Evolutionary conservation across 2,888 invertebrate species (phyloP).

Genomic region (Nomada ruficornis): DNA sequence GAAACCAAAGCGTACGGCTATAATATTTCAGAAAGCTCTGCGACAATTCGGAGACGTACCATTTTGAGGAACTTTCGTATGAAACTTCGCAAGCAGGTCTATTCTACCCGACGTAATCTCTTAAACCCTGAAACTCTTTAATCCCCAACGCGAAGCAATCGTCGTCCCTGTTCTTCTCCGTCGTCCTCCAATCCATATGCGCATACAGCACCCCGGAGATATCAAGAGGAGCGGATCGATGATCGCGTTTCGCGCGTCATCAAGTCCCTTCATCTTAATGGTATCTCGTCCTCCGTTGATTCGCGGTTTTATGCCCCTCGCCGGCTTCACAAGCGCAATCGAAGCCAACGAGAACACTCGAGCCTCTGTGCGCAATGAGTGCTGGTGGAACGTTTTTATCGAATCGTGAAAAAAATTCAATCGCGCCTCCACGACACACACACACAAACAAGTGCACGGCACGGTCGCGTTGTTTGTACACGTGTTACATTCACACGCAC

Average conservation of each 20-base stretch:
- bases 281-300: constrained; percentile 32
- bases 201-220: too few species aligned
- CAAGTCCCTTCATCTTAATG: constrained; percentile 24
- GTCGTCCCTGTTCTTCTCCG: background rate
- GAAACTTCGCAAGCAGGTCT: too few species aligned
- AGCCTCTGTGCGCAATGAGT: constrained; percentile 16
- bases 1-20: too few species aligned
- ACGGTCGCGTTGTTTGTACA: constrained; percentile 11
- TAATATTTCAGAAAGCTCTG: too few species aligned
- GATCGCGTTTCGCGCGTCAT: constrained; percentile 28
- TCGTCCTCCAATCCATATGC: too few species aligned
- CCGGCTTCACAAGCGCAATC: constrained; percentile 26
- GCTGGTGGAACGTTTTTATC: constrained; percentile 18
- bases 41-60: too few species aligned
- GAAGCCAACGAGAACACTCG: constrained; percentile 36
- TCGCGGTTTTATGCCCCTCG: constrained; percentile 36
- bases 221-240: background rate
- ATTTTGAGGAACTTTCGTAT: too few species aligned
- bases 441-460: background rate
- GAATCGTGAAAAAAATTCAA: constrained; percentile 31
- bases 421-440: constrained; percentile 14
- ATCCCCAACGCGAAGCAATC: background rate
- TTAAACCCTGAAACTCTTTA: too few species aligned
- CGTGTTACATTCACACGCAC: constrained; percentile 52
- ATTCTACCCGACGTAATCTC: too few species aligned